These are phyloP conservation scores for Emys orbicularis DNA, from an alignment of 2,797 vertebrate species.

Conservation along the genomic window DNA sequence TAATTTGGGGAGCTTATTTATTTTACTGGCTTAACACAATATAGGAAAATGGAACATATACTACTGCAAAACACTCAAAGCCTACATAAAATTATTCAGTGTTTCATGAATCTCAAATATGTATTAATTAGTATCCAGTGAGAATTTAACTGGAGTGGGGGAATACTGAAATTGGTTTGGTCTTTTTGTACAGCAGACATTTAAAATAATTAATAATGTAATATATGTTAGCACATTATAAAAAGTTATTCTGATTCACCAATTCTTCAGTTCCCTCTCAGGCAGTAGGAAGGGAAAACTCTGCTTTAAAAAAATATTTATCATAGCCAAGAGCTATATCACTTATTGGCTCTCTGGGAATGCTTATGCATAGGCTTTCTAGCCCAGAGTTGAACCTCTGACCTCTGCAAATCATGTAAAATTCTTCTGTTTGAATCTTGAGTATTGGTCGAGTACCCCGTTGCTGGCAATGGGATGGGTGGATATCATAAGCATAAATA, in stretches of 20 bases:
- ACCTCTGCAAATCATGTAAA: neutral
- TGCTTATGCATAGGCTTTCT: neutral
- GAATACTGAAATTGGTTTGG: neutral
- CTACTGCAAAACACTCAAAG: neutral
- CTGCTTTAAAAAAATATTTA: neutral
- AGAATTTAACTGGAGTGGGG: conserved; percentile 5
- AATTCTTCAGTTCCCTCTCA: neutral
- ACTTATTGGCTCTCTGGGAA: neutral
- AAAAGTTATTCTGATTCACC: neutral
- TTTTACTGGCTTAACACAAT: neutral
- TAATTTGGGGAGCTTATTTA: neutral
- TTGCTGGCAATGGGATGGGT: neutral
- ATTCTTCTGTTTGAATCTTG: neutral
- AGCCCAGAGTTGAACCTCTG: conserved; percentile 11
- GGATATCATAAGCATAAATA: conserved; percentile 19
- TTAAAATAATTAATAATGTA: conserved; percentile 14
- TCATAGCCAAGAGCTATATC: neutral
- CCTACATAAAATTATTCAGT: neutral
- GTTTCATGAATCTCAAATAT: conserved; percentile 1
- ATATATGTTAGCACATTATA: neutral
- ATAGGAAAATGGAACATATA: neutral
- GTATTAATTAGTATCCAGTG: conserved; percentile 13
- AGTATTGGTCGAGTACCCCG: neutral
- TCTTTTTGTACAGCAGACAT: neutral
- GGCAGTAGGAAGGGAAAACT: neutral